Conservation (phyloP, 2,888 invertebrate species). For the Alviniconcha strummeri region DNA sequence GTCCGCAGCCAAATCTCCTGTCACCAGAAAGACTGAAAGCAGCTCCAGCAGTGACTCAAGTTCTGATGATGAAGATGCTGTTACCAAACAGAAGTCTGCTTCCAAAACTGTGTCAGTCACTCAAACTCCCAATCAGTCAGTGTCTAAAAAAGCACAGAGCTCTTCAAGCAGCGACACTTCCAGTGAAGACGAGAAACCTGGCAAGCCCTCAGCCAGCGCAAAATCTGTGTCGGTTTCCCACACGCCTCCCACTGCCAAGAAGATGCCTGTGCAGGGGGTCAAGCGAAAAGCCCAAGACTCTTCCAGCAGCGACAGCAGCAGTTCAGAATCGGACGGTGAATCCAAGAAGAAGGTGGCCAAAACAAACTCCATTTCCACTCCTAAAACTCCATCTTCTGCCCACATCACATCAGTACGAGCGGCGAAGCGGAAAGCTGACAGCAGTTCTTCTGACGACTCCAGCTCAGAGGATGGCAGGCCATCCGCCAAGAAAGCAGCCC, state of each 20-base stretch:
- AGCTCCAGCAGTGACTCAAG: slow-evolving; percentile 37
- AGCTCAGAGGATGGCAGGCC: slow-evolving; percentile 38
- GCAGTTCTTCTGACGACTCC: slow-evolving; percentile 24
- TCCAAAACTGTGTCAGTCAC: slow-evolving; percentile 14
- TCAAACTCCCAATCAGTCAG: background rate
- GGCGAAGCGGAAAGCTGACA: slow-evolving; percentile 28
- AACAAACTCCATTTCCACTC: background rate
- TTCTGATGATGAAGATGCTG: slow-evolving; percentile 36
- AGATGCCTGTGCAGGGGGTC: background rate
- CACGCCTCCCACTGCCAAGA: slow-evolving; percentile 28
- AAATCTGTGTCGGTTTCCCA: slow-evolving; percentile 21
- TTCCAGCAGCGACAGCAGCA: slow-evolving; percentile 34
- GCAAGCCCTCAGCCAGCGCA: background rate
- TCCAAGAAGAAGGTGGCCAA: slow-evolving; percentile 11
- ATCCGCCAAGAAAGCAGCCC: background rate
- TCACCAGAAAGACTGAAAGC: slow-evolving; percentile 42
- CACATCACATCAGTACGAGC: background rate
- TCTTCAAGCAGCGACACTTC: slow-evolving; percentile 36
- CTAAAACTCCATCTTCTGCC: background rate
- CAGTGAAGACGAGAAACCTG: slow-evolving; percentile 23
- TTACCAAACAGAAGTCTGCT: slow-evolving; percentile 1
- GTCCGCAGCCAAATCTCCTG: slow-evolving; percentile 20
- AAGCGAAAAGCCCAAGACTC: slow-evolving; percentile 29
- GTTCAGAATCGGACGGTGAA: slow-evolving; percentile 43
- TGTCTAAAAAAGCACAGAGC: slow-evolving; percentile 29